Conservation (phyloP, 2,113 vertebrate genomes). For the Lepus americanus region DNA sequence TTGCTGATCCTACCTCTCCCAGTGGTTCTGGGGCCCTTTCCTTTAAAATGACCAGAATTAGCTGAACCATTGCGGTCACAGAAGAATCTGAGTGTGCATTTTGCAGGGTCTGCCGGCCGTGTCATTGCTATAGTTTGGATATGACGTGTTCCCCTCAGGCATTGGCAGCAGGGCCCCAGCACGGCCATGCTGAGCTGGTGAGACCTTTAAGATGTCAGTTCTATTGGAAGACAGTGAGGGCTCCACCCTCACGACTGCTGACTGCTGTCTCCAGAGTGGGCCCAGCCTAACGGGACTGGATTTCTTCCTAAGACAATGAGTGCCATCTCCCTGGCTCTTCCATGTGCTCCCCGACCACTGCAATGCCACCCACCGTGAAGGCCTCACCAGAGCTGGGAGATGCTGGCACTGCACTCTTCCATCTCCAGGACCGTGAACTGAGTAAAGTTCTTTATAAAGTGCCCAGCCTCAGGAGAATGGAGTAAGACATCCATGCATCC, state of each 20-base stretch:
- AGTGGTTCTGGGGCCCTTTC: not conserved
- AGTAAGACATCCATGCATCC: not conserved
- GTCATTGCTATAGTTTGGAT: not conserved
- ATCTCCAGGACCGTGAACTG: not conserved
- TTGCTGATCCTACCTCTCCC: not conserved
- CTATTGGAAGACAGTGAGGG: not conserved
- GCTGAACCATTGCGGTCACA: not conserved
- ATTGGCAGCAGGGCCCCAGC: not conserved
- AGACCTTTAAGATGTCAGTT: no score
- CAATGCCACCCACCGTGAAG: not conserved
- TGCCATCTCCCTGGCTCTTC: not conserved
- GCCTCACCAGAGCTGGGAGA: not conserved
- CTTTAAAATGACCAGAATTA: not conserved
- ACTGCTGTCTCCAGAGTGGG: no score
- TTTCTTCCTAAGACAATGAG: no score
- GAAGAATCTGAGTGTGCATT: not conserved
- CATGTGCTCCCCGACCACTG: not conserved
- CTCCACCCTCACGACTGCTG: not conserved
- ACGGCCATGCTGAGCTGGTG: not conserved
- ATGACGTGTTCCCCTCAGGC: not conserved
- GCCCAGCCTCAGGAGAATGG: not conserved
- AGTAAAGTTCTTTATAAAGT: not conserved
- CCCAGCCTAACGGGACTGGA: no score
- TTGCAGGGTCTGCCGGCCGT: not conserved
- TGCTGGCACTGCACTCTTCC: not conserved